phyloP scores from a whole-genome alignment of 2,113 vertebrate genomes.

The Pongo pygmaeus region DNA sequence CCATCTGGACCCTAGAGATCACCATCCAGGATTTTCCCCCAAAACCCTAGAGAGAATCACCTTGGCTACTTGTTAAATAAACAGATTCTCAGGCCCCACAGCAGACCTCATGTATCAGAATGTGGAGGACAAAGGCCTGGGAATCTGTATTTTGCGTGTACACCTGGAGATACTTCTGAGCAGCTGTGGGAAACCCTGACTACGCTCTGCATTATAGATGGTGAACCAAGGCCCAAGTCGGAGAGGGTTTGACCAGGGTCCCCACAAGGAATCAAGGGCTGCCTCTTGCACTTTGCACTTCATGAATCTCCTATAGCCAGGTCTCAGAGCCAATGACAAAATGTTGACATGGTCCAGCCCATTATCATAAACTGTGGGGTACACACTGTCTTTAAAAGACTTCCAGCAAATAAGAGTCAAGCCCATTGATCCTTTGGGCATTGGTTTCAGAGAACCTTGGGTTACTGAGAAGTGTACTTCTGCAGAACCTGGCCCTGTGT shows the following conservation, averaged over 20 bases:
- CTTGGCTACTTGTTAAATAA: not conserved
- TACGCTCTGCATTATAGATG: not conserved
- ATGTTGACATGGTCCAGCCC: not conserved
- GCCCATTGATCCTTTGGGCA: not conserved
- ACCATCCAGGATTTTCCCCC: not conserved
- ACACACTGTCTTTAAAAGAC: not conserved
- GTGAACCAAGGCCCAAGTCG: not conserved
- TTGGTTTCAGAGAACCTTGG: not conserved
- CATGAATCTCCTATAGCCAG: not conserved
- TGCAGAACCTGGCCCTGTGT: not conserved
- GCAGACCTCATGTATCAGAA: not conserved
- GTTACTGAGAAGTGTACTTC: not conserved
- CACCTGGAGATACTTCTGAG: not conserved
- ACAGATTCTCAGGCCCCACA: not conserved
- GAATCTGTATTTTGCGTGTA: fast-evolving
- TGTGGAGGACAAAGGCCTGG: not conserved
- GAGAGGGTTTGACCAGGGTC: not conserved
- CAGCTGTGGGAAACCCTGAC: not conserved
- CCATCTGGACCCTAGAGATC: not conserved
- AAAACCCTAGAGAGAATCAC: not conserved
- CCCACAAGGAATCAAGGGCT: not conserved
- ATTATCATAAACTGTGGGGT: not conserved
- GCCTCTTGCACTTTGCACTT: not conserved
- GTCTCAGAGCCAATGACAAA: not conserved
- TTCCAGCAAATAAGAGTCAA: not conserved